These are phyloP conservation scores for Apistogramma diplotaenia DNA, from an alignment of 2,113 vertebrate genomes.

Conservation along the genomic window DNA sequence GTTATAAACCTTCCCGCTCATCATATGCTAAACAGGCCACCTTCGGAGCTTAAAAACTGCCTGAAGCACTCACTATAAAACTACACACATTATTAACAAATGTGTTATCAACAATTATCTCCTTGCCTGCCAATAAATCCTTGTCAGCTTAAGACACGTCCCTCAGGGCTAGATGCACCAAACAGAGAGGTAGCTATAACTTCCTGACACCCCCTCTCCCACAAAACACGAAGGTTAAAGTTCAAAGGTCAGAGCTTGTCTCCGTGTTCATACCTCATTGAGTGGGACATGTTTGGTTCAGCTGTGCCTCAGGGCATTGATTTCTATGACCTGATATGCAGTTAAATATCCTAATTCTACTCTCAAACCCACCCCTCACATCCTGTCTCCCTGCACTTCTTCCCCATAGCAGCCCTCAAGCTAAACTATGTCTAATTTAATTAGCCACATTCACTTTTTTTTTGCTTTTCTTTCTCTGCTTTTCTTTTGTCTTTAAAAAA, in stretches of 20 bases:
- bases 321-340: slow-evolving; percentile 59
- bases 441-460: slow-evolving; percentile 44
- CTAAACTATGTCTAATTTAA: slow-evolving; percentile 51
- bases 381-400: slow-evolving; percentile 34
- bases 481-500: slow-evolving; percentile 22
- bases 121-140: slow-evolving; percentile 22
- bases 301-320: slow-evolving; percentile 55
- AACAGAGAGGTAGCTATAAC: slow-evolving; percentile 36
- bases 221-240: slow-evolving; percentile 39
- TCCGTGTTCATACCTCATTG: slow-evolving; percentile 49
- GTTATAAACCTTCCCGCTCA: slow-evolving; percentile 1
- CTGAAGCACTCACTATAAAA: slow-evolving; percentile 4
- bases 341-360: slow-evolving; percentile 50
- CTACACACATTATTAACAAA: slow-evolving; percentile 36
- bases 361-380: slow-evolving; percentile 29
- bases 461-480: not conserved
- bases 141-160: slow-evolving; percentile 26
- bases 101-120: slow-evolving; percentile 37
- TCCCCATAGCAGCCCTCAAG: slow-evolving; percentile 29
- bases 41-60: slow-evolving; percentile 29
- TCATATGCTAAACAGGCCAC: slow-evolving; percentile 22
- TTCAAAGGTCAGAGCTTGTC: slow-evolving; percentile 58
- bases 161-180: slow-evolving; percentile 34
- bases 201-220: slow-evolving; percentile 29
- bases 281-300: slow-evolving; percentile 58